phyloP scores from a whole-genome alignment of 2,888 invertebrate species.

The Phaonia tiefii region DNA sequence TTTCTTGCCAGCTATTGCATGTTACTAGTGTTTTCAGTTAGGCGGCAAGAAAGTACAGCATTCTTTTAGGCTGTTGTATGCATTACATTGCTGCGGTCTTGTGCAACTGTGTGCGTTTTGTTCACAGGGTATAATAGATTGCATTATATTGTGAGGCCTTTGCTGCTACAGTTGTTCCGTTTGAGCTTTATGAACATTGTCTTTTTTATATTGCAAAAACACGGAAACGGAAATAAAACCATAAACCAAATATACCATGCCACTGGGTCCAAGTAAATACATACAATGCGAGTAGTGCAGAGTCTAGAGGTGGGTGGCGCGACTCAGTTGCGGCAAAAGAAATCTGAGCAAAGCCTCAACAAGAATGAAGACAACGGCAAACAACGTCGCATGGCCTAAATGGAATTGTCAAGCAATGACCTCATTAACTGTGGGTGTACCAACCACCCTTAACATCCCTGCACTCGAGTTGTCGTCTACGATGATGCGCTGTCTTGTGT shows the following conservation, averaged over 20 bases:
- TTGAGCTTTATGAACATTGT: slow-evolving; percentile 51
- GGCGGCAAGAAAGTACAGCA: slow-evolving; percentile 26
- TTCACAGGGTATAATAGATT: neutral
- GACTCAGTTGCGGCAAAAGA: neutral
- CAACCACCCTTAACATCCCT: slow-evolving; percentile 29
- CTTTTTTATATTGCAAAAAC: slow-evolving; percentile 51
- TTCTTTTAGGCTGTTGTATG: slow-evolving; percentile 50
- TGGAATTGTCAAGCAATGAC: slow-evolving; percentile 79
- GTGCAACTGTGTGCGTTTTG: slow-evolving; percentile 1
- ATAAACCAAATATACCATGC: slow-evolving; percentile 64
- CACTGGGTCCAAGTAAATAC: slow-evolving; percentile 5
- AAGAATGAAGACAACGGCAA: slow-evolving; percentile 24
- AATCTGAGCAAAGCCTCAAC: slow-evolving; percentile 7
- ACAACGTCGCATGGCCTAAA: slow-evolving; percentile 67
- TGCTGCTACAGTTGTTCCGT: neutral
- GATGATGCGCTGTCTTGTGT: slow-evolving; percentile 40
- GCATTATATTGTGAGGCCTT: slow-evolving; percentile 4
- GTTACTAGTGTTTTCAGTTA: slow-evolving; percentile 9
- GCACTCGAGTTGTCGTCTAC: slow-evolving; percentile 31
- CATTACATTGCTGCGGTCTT: neutral
- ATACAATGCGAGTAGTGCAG: no score
- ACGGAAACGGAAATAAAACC: slow-evolving; percentile 67
- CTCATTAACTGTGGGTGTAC: slow-evolving; percentile 72
- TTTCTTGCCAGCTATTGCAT: slow-evolving; percentile 54
- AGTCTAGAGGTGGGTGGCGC: neutral